A percentile compares a stretch with the other conserved stretches of the same genome.
These are phyloP conservation scores for Perizoma affinitatum DNA, from an alignment of 2,888 invertebrate genomes.

Conservation along the genomic window DNA sequence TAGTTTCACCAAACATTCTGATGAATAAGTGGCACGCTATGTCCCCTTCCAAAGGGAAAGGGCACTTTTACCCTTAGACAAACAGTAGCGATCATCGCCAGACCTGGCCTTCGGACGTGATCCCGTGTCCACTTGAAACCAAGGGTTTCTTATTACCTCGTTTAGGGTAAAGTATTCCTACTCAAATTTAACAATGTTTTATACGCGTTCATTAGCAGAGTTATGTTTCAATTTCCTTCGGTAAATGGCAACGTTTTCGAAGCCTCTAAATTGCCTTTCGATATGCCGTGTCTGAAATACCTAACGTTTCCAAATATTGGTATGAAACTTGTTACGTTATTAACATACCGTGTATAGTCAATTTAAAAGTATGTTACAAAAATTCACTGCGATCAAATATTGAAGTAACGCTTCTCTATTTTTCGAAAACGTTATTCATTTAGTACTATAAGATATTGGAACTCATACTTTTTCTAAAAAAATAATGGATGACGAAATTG, in stretches of 20 bases:
- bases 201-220: background rate
- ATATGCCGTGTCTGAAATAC: constrained; percentile 6
- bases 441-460: too few relatives aligned
- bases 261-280: constrained; percentile 8
- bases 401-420: too few relatives aligned
- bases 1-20: background rate
- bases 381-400: too few relatives aligned
- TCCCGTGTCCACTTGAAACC: constrained; percentile 14
- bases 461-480: too few relatives aligned
- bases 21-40: constrained; percentile 7
- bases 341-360: too few relatives aligned
- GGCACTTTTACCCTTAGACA: constrained; percentile 10
- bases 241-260: constrained; percentile 5
- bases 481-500: too few relatives aligned
- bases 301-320: background rate
- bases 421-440: too few relatives aligned
- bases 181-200: constrained; percentile 5
- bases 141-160: constrained; percentile 10
- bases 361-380: too few relatives aligned
- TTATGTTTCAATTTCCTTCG: constrained; percentile 5
- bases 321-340: too few relatives aligned
- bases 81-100: constrained; percentile 10
- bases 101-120: constrained; percentile 14
- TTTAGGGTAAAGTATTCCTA: constrained; percentile 13
- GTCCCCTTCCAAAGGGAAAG: constrained; percentile 6